Percentiles rank a stretch among this genome's conserved stretches.
Conservation (phyloP, 2,797 vertebrate species). For the Aphelocoma californica region DNA sequence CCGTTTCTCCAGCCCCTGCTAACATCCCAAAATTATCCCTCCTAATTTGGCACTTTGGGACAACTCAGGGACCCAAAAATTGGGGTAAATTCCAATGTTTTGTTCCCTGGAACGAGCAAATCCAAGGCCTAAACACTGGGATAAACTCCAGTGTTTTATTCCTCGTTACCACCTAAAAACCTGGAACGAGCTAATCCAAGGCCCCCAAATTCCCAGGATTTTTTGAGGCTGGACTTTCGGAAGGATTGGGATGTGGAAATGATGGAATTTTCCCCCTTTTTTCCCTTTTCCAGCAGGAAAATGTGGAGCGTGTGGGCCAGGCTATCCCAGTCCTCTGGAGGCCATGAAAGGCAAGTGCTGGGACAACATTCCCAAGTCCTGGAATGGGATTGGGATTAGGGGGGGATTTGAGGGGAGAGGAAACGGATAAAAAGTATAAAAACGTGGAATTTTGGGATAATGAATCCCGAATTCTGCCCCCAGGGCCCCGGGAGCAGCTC, state of each 20-base stretch:
- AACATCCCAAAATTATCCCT: background rate
- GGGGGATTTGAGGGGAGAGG: background rate
- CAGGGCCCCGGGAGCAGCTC: constrained; percentile 86
- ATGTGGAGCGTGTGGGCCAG: background rate
- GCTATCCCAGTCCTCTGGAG: background rate
- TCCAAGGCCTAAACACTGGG: background rate
- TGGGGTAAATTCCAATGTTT: background rate
- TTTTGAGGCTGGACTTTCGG: background rate
- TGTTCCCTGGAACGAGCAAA: background rate
- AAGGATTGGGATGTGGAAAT: background rate
- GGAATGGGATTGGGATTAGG: background rate
- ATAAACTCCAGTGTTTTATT: background rate
- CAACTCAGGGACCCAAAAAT: background rate
- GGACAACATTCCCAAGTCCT: background rate
- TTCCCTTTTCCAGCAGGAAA: background rate
- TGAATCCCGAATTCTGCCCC: rapidly evolving
- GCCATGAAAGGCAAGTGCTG: background rate
- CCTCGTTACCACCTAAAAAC: background rate
- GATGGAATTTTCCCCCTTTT: background rate
- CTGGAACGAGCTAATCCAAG: too few species aligned
- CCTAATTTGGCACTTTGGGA: background rate
- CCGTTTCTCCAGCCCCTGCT: background rate
- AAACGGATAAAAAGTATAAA: background rate
- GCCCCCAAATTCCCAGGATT: background rate
- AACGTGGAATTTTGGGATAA: background rate